A percentile compares a stretch with the other conserved stretches of the same genome.
Conservation (phyloP, 2,113 vertebrate genomes). For the Picathartes gymnocephalus region DNA sequence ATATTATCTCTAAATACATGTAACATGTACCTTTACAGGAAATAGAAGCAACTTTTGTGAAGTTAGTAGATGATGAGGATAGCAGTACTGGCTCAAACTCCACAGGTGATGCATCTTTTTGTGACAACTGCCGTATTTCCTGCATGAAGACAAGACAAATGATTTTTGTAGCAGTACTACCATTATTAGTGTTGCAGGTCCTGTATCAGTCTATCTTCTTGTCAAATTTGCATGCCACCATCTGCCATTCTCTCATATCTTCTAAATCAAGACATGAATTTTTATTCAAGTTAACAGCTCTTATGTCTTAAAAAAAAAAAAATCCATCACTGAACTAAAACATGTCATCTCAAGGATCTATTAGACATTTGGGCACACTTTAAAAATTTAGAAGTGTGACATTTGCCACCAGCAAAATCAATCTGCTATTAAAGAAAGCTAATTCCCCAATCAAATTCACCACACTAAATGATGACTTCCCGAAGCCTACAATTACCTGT, state of each 20-base stretch:
- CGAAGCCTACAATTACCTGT: constrained; percentile 79
- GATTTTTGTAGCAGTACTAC: not conserved
- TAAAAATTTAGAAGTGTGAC: not conserved
- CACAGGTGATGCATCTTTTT: constrained; percentile 71
- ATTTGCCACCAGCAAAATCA: not conserved
- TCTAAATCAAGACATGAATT: not conserved
- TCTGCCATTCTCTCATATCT: not conserved
- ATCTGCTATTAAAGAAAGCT: not conserved
- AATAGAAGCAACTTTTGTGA: constrained; percentile 86
- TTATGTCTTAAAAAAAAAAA: not conserved
- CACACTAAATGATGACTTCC: not conserved
- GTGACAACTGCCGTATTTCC: constrained; percentile 83
- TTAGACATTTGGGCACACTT: not conserved
- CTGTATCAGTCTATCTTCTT: not conserved
- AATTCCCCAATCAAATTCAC: not conserved
- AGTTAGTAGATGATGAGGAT: constrained; percentile 81
- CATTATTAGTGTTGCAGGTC: not conserved
- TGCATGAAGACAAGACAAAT: constrained; percentile 47
- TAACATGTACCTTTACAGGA: constrained; percentile 81
- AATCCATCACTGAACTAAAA: not conserved
- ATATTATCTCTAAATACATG: not conserved
- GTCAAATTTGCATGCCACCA: not conserved
- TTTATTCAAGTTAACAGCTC: not conserved
- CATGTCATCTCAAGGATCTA: not conserved
- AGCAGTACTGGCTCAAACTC: constrained; percentile 82